phyloP scores from a whole-genome alignment of 2,113 vertebrate species.

The Microtus montanus region DNA sequence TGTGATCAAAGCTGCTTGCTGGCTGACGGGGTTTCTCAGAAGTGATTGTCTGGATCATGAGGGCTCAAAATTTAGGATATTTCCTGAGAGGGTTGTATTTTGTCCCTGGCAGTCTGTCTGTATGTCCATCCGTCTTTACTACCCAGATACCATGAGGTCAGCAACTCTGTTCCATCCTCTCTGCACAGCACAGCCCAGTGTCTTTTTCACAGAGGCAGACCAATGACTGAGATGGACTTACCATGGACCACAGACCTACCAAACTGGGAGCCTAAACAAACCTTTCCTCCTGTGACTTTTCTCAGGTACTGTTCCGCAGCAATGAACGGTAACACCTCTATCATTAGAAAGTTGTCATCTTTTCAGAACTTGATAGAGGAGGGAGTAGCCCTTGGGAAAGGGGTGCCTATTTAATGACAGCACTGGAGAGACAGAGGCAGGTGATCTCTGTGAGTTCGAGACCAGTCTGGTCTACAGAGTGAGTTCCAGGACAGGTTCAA shows the following conservation, averaged over 20 bases:
- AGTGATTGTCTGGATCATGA: neutral
- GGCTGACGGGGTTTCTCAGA: neutral
- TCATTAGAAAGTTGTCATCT: neutral
- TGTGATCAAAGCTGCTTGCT: neutral
- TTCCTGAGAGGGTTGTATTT: neutral
- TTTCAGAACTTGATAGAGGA: neutral
- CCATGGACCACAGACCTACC: too few species aligned
- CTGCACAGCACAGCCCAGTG: neutral
- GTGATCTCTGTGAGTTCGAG: too few species aligned
- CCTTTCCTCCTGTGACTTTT: neutral
- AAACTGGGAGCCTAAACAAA: neutral
- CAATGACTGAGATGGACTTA: neutral
- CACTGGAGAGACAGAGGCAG: too few species aligned
- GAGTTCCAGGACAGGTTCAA: neutral
- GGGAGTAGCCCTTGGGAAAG: neutral
- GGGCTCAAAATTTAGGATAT: neutral
- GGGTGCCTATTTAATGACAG: too few species aligned
- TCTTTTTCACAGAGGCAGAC: neutral
- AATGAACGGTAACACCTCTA: neutral
- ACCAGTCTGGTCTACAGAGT: neutral
- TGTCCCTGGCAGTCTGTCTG: neutral
- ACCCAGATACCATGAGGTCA: neutral
- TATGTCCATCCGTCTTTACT: neutral
- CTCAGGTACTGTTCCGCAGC: neutral
- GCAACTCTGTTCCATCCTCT: neutral